Evolutionary conservation across 2,888 invertebrate species (phyloP).

Genomic region (Thereva nobilitata): DNA sequence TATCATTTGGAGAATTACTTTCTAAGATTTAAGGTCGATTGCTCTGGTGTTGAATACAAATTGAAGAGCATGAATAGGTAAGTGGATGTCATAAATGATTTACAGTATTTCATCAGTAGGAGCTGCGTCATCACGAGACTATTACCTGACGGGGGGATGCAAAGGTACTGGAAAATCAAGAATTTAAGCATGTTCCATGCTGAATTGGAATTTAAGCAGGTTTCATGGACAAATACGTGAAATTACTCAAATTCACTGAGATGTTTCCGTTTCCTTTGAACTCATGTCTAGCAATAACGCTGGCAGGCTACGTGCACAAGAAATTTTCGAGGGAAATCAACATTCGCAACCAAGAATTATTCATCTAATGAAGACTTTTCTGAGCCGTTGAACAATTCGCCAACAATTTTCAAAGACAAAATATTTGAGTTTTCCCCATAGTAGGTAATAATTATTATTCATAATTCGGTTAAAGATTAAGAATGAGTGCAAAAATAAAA

Average conservation of each 20-base stretch:
- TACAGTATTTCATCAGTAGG: slow-evolving; percentile 29
- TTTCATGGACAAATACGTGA: not conserved
- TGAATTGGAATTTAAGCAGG: slow-evolving; percentile 1
- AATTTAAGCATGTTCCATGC: not conserved
- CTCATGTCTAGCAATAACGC: too few relatives aligned
- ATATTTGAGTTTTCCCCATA: slow-evolving; percentile 16
- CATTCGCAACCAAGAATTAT: slow-evolving; percentile 3
- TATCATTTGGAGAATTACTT: slow-evolving; percentile 5
- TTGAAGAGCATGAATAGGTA: slow-evolving; percentile 28
- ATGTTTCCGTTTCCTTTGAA: too few relatives aligned
- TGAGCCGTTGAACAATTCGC: not conserved
- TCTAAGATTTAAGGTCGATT: slow-evolving; percentile 29
- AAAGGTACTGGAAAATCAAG: slow-evolving; percentile 6
- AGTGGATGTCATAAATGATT: slow-evolving; percentile 35
- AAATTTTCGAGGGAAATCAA: slow-evolving; percentile 10
- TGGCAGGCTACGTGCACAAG: slow-evolving; percentile 16
- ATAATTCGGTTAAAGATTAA: too few relatives aligned
- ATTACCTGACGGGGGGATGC: slow-evolving; percentile 24
- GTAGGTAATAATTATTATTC: too few relatives aligned
- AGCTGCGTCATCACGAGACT: slow-evolving; percentile 30
- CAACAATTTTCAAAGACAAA: slow-evolving; percentile 1
- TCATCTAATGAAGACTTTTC: not conserved
- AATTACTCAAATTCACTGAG: too few relatives aligned
- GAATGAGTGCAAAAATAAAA: too few relatives aligned
- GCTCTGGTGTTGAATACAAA: slow-evolving; percentile 26